phyloP scores from a whole-genome alignment of 2,113 vertebrate species.

The Epinephelus fuscoguttatus region DNA sequence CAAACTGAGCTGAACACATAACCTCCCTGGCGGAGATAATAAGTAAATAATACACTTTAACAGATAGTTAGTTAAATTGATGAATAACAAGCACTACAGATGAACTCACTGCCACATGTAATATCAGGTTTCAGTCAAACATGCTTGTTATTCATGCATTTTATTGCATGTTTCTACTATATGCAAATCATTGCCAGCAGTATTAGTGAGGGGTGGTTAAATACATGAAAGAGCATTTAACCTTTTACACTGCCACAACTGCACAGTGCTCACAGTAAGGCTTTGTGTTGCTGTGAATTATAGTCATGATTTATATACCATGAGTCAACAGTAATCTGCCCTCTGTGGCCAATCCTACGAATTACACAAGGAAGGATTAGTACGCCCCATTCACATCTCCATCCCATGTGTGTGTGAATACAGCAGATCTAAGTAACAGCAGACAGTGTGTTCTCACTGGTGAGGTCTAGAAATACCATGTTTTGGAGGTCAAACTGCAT shows the following conservation, averaged over 20 bases:
- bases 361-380: background rate
- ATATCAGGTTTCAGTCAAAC: background rate
- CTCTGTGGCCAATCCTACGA: slow-evolving; percentile 7
- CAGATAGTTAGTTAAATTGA: background rate
- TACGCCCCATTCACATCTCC: background rate
- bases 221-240: background rate
- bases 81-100: background rate
- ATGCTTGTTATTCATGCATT: background rate
- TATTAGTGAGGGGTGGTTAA: background rate
- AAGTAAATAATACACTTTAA: background rate
- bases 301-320: slow-evolving; percentile 1
- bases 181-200: background rate
- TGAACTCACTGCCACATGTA: background rate
- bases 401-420: background rate
- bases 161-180: background rate
- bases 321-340: slow-evolving; percentile 1
- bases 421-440: background rate
- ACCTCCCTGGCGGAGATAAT: background rate
- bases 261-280: background rate
- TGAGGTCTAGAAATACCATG: background rate
- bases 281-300: slow-evolving; percentile 12
- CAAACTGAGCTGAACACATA: no score
- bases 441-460: background rate
- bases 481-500: slow-evolving; percentile 44
- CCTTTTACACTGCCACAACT: background rate